Base-by-base conservation (phyloP, 2,797 vertebrate species). In the Epinephelus coioides region DNA sequence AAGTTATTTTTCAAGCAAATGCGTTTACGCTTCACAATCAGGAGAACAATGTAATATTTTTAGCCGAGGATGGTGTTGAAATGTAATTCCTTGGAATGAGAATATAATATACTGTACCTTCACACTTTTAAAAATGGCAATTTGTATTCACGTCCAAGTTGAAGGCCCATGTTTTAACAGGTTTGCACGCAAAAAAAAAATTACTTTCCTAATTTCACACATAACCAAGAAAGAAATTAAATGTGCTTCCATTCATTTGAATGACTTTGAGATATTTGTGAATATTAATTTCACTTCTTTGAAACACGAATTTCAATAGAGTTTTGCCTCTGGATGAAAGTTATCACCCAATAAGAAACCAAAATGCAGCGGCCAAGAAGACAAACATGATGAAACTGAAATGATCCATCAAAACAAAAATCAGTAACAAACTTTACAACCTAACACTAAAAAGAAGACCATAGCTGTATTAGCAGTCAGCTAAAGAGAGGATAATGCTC, bases 401-500 rank as follows among this genome's bases (percentile, higher is more conserved):
- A 55, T 0, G 56, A n/a, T 14, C 5, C 2, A 56, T 66, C 46
- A n/a, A 2, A 60, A 30, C 54, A 34, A 25, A 34, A 44, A 18
- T 4, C 12, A 30, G 13, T 30, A 50, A 67, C 23, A 57, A 59
- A 34, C 44, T 78, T 60, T 13, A 46, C 23, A 55, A 66, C 15
- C 27, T 5, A 69, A 43, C 43, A 46, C 17, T 60, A 57, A 10
- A 49, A 44, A 13, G 30, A 11, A 64, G 17, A 68, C 43, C 69
- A 69, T 76, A 68, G 53, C 21, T 68, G 14, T 13, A 71, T 84
- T 72, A 47, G 57, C 13, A 49, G 50, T 61, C 60, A 62, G 59
- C 34, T 70, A 65, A 80, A 69, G 51, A 76, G 60, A 10, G 46
- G 55, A 69, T 90, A 78, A 82, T 72, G 47, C 46, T 75, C 49